Evolutionary conservation across 2,113 vertebrate species (phyloP), one percentile per base, ranked within the genome.

Genomic region (Mobula hypostoma): DNA sequence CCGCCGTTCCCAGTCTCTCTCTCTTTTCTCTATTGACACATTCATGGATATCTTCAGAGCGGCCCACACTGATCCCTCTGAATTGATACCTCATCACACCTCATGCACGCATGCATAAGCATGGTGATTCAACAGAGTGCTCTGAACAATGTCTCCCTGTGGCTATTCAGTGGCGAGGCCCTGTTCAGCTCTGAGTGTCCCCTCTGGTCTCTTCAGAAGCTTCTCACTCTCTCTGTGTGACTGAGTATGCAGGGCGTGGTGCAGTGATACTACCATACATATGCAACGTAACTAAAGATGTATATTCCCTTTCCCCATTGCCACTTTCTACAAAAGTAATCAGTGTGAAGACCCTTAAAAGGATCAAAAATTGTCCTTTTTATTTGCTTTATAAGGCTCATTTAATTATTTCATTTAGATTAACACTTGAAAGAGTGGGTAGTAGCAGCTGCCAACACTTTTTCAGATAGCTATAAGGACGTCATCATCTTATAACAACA

Each of bases 41-140:
- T 97, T 97, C 96, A 97, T 96, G 95, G 96, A 96, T 97, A 96
- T 96, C 97, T 96, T 96, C 96, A 95, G 96, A 95, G 95, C 96
- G 95, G 95, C 94, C 94, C 95, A 29, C 88, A 94, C 32, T 93
- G 95, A 94, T 94, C 94, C 94, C 94, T 94, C 94, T 94, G 78
- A 94, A 95, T 94, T 94, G 94, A 96, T 95, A 96, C 94, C 95
- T 95, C 88, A 9, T 93, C 68, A 94, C 95, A 94, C 72, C 0
- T 95, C 95, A 94, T 95, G 95, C 94, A 95, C 95, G 95, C 95
- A 95, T 95, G 96, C 95, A 96, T 96, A 96, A 96, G 96, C 95
- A 96, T 95, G 94, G 79, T 95, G 95, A 96, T 96, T 96, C 95
- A 96, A 95, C 95, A 96, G 95, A 74, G 94, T 94, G 95, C 94